phyloP scores from a whole-genome alignment of 2,888 invertebrate species.

The Isoperla grammatica region DNA sequence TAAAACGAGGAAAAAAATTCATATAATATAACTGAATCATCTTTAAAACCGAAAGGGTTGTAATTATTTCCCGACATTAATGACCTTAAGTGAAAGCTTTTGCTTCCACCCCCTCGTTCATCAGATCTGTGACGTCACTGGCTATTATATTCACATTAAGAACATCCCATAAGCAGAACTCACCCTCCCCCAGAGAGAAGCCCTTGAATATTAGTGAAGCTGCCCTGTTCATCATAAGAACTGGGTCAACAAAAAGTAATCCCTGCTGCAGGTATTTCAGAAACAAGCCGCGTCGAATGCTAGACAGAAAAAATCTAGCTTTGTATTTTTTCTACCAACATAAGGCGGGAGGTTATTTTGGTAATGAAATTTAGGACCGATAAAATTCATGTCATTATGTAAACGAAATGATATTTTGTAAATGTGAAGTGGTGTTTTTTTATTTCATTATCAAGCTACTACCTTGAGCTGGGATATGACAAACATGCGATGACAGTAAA shows the following conservation, averaged over 20 bases:
- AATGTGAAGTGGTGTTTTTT: no score
- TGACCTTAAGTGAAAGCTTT: constrained; percentile 3
- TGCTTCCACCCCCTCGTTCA: constrained; percentile 1
- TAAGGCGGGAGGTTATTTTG: no score
- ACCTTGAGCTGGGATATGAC: no score
- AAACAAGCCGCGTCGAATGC: no score
- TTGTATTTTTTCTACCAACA: no score
- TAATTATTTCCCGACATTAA: constrained; percentile 5
- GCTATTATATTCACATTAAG: constrained; percentile 13
- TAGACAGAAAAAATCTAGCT: no score
- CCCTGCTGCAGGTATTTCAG: no score
- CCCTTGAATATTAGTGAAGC: constrained; percentile 4
- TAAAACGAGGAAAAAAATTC: not conserved
- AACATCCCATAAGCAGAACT: not conserved
- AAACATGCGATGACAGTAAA: no score
- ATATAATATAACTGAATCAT: constrained; percentile 5
- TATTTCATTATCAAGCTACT: no score
- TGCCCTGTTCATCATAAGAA: not conserved
- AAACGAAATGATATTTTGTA: no score
- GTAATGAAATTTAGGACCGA: no score
- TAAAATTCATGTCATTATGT: no score
- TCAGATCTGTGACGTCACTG: not conserved
- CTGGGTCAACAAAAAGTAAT: constrained; percentile 7
- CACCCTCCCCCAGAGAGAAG: not conserved
- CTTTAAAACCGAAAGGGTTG: constrained; percentile 4